These are phyloP conservation scores for Rhea pennata DNA, from an alignment of 2,113 vertebrate species.

Conservation along the genomic window DNA sequence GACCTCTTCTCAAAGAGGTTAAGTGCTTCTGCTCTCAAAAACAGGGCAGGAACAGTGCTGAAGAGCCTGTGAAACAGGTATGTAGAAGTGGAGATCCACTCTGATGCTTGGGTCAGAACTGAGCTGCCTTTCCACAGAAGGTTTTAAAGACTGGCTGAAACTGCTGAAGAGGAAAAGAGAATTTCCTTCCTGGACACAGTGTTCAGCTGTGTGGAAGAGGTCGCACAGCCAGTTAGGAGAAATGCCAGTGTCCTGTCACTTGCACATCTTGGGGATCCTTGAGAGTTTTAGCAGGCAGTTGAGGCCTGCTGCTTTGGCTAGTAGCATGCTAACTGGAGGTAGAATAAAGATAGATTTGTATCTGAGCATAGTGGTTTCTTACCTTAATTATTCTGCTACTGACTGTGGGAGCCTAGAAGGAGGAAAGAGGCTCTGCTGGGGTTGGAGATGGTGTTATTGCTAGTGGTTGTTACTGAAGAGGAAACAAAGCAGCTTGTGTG, in stretches of 20 bases:
- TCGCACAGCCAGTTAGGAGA: neutral
- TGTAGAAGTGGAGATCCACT: neutral
- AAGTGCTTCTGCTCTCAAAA: neutral
- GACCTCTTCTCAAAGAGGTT: neutral
- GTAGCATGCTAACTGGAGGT: neutral
- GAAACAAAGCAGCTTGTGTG: neutral
- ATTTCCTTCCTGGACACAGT: neutral
- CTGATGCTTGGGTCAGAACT: neutral
- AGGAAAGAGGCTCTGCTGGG: neutral
- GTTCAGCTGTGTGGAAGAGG: neutral
- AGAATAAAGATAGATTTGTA: neutral
- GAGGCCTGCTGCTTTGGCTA: neutral
- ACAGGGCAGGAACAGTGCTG: neutral
- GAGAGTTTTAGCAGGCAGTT: neutral
- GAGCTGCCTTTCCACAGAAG: neutral
- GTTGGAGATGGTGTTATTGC: neutral
- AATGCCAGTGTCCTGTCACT: rapidly evolving
- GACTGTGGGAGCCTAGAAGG: neutral
- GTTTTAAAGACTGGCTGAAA: neutral
- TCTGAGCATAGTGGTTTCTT: rapidly evolving
- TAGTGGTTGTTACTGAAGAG: neutral
- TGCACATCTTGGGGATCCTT: rapidly evolving
- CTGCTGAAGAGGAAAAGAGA: neutral
- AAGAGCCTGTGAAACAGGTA: neutral
- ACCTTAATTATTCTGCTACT: neutral